Percentiles rank a stretch among this genome's conserved stretches.
phyloP scores from a whole-genome alignment of 2,888 invertebrate genomes.

The Quadroppia sp. region DNA sequence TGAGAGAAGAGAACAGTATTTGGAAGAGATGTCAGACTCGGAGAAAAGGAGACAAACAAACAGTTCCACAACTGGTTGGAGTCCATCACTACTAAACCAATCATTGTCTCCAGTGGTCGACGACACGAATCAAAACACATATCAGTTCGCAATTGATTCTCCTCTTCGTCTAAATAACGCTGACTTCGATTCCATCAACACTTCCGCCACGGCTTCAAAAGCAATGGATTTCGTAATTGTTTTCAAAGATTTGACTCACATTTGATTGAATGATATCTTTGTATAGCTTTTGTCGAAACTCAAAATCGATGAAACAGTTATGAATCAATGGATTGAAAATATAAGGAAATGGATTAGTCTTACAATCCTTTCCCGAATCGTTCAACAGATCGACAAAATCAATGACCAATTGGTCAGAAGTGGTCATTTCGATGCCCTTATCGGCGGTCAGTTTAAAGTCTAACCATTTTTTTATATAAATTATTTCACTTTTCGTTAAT shows the following conservation, averaged over 20 bases:
- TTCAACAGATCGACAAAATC: constrained; percentile 67
- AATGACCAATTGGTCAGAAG: constrained; percentile 67
- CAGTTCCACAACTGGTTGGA: background rate
- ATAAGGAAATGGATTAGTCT: constrained; percentile 79
- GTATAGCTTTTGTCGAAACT: constrained; percentile 55
- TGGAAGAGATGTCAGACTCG: constrained; percentile 40
- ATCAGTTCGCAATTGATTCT: constrained; percentile 44
- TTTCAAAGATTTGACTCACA: background rate
- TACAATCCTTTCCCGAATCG: constrained; percentile 72
- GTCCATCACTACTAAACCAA: background rate
- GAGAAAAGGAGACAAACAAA: constrained; percentile 39
- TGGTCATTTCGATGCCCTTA: constrained; percentile 57
- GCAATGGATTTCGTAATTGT: constrained; percentile 35
- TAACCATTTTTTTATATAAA: background rate
- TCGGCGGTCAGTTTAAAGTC: constrained; percentile 55
- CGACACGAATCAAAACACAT: constrained; percentile 16
- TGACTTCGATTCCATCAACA: constrained; percentile 42
- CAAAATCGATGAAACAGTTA: constrained; percentile 63
- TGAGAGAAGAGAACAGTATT: constrained; percentile 43
- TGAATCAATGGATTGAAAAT: constrained; percentile 75
- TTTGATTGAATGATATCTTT: background rate
- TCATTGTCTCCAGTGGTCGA: background rate
- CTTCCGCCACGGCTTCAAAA: constrained; percentile 27
- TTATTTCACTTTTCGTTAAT: constrained; percentile 35
- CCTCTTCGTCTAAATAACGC: constrained; percentile 42